Percentiles rank a stretch among this genome's conserved stretches.
These are phyloP conservation scores for Lepus timidus DNA, from an alignment of 2,113 vertebrate genomes.

Conservation along the genomic window DNA sequence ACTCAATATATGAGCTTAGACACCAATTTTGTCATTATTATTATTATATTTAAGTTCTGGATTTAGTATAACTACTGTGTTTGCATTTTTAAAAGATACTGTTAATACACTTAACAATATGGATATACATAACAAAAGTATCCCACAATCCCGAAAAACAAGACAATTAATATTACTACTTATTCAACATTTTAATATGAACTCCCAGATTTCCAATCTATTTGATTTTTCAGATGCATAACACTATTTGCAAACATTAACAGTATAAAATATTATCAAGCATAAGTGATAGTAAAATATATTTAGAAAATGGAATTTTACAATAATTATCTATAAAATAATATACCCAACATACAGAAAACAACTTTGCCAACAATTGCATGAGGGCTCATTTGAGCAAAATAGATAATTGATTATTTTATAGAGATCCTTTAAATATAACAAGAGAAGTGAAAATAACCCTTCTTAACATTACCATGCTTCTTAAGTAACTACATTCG, in stretches of 20 bases:
- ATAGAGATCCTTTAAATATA: neutral
- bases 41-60: neutral
- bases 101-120: neutral
- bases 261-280: conserved; percentile 36
- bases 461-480: neutral
- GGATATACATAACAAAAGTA: neutral
- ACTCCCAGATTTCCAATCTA: neutral
- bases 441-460: neutral
- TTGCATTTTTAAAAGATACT: conserved; percentile 16
- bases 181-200: conserved; percentile 38
- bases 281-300: conserved; percentile 26
- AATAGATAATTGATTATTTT: conserved; percentile 49
- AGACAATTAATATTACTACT: neutral
- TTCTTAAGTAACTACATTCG: conserved; percentile 52
- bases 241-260: neutral
- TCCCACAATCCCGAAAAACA: neutral
- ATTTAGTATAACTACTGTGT: neutral
- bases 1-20: conserved; percentile 1
- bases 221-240: conserved; percentile 46
- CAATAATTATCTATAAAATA: conserved; percentile 49
- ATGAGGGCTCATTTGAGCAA: conserved; percentile 40
- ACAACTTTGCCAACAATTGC: conserved; percentile 29
- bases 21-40: neutral
- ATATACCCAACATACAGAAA: conserved; percentile 33
- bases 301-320: neutral